phyloP scores from a whole-genome alignment of 2,888 invertebrate genomes.

The Pterobdella sp. region DNA sequence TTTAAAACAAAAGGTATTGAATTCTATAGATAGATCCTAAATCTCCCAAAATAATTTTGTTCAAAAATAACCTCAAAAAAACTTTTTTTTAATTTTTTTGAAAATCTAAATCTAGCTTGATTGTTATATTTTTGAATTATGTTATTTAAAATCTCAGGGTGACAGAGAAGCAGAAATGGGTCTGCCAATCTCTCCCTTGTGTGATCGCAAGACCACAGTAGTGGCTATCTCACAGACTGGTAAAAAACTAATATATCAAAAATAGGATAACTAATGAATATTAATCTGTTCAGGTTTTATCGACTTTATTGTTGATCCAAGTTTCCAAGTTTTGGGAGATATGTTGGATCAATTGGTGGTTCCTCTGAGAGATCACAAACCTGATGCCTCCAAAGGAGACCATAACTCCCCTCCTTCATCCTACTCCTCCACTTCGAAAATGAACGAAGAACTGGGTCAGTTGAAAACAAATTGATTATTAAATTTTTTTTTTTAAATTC shows the following conservation, averaged over 20 bases:
- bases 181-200: constrained; percentile 82
- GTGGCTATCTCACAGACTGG: constrained; percentile 90
- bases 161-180: constrained; percentile 82
- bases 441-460: background rate
- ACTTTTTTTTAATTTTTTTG: too few relatives aligned
- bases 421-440: constrained; percentile 8
- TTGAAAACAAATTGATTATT: too few relatives aligned
- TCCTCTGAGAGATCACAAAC: constrained; percentile 50
- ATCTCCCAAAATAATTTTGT: too few relatives aligned
- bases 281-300: constrained; percentile 86
- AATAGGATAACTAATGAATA: background rate
- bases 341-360: constrained; percentile 72
- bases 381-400: constrained; percentile 13
- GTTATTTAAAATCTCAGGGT: constrained; percentile 60
- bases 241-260: constrained; percentile 40
- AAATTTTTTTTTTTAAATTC: too few relatives aligned
- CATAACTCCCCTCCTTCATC: background rate
- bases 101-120: too few relatives aligned
- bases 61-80: too few relatives aligned
- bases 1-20: too few relatives aligned
- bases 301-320: constrained; percentile 92
- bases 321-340: constrained; percentile 83
- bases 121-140: too few relatives aligned
- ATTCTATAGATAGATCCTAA: too few relatives aligned
- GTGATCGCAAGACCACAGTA: constrained; percentile 83